phyloP scores from a whole-genome alignment of 1,140 invertebrate species.

The Dendrolimus punctatus region DNA sequence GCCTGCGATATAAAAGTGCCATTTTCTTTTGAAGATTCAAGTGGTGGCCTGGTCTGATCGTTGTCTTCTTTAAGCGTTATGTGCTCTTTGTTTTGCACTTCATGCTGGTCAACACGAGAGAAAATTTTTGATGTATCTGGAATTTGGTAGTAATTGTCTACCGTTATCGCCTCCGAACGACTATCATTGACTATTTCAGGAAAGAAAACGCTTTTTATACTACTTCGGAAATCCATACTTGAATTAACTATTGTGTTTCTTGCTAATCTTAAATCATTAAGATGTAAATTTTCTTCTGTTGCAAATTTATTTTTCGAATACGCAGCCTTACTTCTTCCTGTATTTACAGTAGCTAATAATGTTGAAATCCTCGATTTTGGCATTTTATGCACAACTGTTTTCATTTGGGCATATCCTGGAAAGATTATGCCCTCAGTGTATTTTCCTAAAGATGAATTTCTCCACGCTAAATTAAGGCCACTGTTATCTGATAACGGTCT shows the following conservation, averaged over 20 bases:
- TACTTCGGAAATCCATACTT: not conserved
- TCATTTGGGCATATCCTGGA: slow-evolving; percentile 30
- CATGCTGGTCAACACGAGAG: slow-evolving; percentile 22
- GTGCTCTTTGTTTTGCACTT: slow-evolving; percentile 15
- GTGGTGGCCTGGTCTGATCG: slow-evolving; percentile 17
- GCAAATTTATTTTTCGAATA: slow-evolving; percentile 29
- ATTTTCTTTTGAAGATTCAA: slow-evolving; percentile 11
- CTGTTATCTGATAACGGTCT: slow-evolving; percentile 36
- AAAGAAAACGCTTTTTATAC: not conserved
- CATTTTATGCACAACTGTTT: slow-evolving; percentile 31
- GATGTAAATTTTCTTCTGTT: slow-evolving; percentile 18
- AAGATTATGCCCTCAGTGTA: slow-evolving; percentile 16
- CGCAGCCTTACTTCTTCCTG: slow-evolving; percentile 20
- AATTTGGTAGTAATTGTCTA: slow-evolving; percentile 16
- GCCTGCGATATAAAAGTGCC: slow-evolving; percentile 18
- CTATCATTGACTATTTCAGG: not conserved
- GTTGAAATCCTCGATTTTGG: slow-evolving; percentile 40
- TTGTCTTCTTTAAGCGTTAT: slow-evolving; percentile 15
- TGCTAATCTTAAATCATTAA: slow-evolving; percentile 29
- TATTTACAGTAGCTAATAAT: slow-evolving; percentile 32
- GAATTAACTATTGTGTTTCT: slow-evolving; percentile 25
- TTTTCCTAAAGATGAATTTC: slow-evolving; percentile 12
- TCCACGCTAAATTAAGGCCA: slow-evolving; percentile 12
- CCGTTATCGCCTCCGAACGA: not conserved
- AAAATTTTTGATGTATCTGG: slow-evolving; percentile 33